Evolutionary conservation across 2,797 vertebrate genomes (phyloP).

Genomic region (Pogoniulus pusillus): DNA sequence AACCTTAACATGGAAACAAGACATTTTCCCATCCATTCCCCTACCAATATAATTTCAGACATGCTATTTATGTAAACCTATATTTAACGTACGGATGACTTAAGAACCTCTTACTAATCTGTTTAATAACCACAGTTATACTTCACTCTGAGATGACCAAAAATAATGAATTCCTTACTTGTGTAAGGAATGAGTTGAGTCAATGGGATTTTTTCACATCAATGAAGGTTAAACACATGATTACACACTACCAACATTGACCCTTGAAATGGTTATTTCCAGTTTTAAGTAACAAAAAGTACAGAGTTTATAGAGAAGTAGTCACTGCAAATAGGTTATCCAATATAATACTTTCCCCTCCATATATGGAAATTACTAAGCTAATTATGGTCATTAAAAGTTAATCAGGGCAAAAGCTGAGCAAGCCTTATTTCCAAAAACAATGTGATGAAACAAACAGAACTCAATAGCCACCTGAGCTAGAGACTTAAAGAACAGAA

Average conservation of each 20-base stretch:
- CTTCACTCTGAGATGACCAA: neutral
- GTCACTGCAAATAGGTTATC: neutral
- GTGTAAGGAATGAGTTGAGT: neutral
- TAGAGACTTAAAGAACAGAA: neutral
- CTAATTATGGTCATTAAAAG: neutral
- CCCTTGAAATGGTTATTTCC: constrained; percentile 57
- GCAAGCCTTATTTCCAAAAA: neutral
- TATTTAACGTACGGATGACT: neutral
- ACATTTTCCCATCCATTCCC: neutral
- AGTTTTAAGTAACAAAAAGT: constrained; percentile 61
- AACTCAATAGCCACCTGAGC: neutral
- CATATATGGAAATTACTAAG: neutral
- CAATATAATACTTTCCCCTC: neutral
- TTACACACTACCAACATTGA: neutral
- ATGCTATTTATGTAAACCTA: neutral
- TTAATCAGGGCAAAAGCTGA: neutral
- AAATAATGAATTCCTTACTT: neutral
- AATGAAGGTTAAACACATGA: constrained; percentile 33
- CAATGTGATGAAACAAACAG: neutral
- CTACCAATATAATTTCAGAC: neutral
- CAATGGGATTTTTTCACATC: constrained; percentile 24
- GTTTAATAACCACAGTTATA: neutral
- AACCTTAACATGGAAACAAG: neutral
- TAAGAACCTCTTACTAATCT: neutral
- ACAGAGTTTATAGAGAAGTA: constrained; percentile 32